Percentiles rank a stretch among this genome's conserved stretches.
These are phyloP conservation scores for Fregata magnificens DNA, from an alignment of 2,113 vertebrate genomes.

Conservation along the genomic window DNA sequence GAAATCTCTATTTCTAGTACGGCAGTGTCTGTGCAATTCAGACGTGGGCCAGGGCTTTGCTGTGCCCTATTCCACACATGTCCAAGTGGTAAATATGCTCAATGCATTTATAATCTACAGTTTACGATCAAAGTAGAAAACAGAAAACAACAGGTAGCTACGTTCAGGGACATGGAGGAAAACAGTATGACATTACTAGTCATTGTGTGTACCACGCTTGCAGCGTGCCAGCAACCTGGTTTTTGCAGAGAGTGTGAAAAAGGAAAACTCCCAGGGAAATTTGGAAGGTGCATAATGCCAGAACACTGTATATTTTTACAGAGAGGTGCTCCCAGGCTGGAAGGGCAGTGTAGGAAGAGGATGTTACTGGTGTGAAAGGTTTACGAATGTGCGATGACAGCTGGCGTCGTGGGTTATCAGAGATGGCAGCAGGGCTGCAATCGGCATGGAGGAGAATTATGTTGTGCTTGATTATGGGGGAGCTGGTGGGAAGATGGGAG, in stretches of 20 bases:
- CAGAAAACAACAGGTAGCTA: not conserved
- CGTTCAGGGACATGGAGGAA: not conserved
- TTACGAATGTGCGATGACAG: not conserved
- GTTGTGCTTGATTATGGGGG: not conserved
- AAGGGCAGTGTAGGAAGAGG: not conserved
- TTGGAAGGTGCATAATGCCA: not conserved
- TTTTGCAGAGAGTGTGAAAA: not conserved
- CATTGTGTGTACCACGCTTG: not conserved
- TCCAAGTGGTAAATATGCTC: not conserved
- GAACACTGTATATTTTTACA: not conserved
- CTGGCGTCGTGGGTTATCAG: not conserved
- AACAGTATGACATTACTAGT: not conserved
- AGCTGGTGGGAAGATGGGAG: not conserved
- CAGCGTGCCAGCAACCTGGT: not conserved
- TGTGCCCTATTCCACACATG: not conserved
- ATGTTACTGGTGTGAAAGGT: not conserved
- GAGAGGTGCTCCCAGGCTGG: not conserved
- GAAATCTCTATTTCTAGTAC: not conserved
- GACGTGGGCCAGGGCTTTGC: not conserved
- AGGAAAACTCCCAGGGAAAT: not conserved
- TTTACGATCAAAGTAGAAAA: not conserved
- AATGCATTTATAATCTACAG: not conserved
- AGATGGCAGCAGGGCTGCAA: not conserved
- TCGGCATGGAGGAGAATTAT: accelerated
- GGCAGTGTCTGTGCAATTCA: not conserved